These are phyloP conservation scores for Musca domestica DNA, from an alignment of 1,140 invertebrate genomes.

Conservation along the genomic window DNA sequence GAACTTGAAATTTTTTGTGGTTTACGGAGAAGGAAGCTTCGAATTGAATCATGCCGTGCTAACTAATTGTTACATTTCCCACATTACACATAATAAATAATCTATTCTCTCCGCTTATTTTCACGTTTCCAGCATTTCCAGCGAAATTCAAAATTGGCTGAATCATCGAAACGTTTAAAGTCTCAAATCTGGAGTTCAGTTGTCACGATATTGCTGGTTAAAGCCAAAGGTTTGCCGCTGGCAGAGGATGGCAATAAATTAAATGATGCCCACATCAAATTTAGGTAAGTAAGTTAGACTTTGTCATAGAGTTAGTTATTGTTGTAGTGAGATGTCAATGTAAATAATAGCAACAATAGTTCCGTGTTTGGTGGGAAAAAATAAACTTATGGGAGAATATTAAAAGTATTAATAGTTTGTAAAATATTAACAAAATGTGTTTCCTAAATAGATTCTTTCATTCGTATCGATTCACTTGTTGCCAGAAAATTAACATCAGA, in stretches of 20 bases:
- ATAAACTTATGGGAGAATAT: not conserved
- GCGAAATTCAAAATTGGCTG: conserved; percentile 70
- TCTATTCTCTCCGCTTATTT: conserved; percentile 15
- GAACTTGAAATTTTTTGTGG: no score
- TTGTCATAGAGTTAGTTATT: not conserved
- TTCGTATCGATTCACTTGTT: no score
- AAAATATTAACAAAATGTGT: no score
- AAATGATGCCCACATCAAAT: conserved; percentile 95
- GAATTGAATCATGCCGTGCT: no score
- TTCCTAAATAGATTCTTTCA: no score
- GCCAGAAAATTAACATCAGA: no score
- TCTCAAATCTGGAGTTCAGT: conserved; percentile 94
- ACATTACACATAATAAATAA: not conserved
- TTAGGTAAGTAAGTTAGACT: conserved; percentile 66
- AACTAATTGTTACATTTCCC: no score
- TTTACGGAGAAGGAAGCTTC: no score
- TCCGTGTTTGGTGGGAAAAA: no score
- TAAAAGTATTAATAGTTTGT: no score
- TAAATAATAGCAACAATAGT: not conserved
- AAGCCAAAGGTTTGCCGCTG: conserved; percentile 85
- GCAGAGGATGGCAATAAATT: conserved; percentile 85
- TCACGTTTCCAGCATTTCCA: conserved; percentile 69
- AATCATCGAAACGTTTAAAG: conserved; percentile 78
- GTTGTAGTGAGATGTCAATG: no score
- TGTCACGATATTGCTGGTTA: conserved; percentile 92